A percentile compares a stretch with the other conserved stretches of the same genome.
Conservation (phyloP, 2,113 vertebrate genomes). For the Ictalurus furcatus region DNA sequence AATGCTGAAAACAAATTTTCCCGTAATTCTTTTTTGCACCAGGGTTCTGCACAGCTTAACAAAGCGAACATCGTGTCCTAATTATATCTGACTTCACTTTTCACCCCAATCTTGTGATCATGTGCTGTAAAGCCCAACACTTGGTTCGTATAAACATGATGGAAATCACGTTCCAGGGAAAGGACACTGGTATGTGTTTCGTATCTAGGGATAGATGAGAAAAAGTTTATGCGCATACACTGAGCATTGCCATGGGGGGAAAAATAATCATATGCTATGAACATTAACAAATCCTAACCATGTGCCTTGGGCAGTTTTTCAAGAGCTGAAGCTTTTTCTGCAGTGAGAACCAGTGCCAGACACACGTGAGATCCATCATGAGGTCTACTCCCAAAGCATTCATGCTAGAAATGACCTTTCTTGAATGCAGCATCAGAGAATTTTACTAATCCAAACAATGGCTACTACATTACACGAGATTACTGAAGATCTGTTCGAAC, state of each 20-base stretch:
- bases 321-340: not conserved
- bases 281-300: not conserved
- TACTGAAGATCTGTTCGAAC: not conserved
- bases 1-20: not conserved
- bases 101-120: not conserved
- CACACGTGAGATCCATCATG: not conserved
- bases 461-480: not conserved
- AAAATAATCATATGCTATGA: not conserved
- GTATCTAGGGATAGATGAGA: not conserved
- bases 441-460: not conserved
- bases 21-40: not conserved
- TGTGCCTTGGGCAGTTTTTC: not conserved
- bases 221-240: not conserved
- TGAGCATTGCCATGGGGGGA: not conserved
- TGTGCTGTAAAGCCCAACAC: not conserved
- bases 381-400: not conserved
- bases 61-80: not conserved
- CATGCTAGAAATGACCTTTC: not conserved
- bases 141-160: not conserved
- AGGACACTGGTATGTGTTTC: not conserved
- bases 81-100: no score
- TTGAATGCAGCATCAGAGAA: not conserved
- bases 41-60: not conserved
- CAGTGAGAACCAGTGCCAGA: not conserved
- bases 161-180: not conserved